Conservation (phyloP, 2,888 invertebrate species). For the Prenolepis imparis region DNA sequence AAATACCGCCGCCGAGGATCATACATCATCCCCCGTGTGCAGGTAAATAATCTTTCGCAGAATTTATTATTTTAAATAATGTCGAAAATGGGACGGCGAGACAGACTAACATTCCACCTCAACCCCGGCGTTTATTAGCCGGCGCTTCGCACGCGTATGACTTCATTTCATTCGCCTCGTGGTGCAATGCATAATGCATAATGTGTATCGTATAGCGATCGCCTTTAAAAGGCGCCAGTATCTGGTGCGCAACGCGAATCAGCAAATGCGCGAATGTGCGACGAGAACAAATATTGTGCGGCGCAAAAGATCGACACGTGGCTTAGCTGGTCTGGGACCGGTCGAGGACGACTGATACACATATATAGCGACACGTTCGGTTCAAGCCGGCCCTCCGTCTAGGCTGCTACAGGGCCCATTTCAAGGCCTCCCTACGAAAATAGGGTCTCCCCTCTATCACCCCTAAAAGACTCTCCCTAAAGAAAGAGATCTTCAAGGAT, state of each 20-base stretch:
- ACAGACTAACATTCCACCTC: too few relatives aligned
- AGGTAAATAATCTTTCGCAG: neutral
- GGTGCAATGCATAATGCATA: constrained; percentile 13
- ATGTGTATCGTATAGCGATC: constrained; percentile 2
- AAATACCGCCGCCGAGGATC: neutral
- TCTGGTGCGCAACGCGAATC: constrained; percentile 40
- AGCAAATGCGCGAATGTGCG: constrained; percentile 33
- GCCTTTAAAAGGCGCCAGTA: constrained; percentile 40
- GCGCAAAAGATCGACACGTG: constrained; percentile 70
- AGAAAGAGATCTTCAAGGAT: neutral
- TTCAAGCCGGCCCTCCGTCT: neutral
- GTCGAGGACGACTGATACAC: constrained; percentile 25
- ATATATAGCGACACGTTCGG: too few relatives aligned
- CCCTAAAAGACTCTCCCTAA: neutral
- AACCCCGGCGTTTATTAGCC: too few relatives aligned
- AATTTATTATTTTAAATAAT: neutral
- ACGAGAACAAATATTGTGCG: constrained; percentile 22
- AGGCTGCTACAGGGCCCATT: neutral
- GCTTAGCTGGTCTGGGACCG: neutral
- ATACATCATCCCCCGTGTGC: neutral
- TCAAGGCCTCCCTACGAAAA: constrained; percentile 16
- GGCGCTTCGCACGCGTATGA: constrained; percentile 1
- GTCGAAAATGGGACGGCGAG: neutral
- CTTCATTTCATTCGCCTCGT: neutral
- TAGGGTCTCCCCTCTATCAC: neutral